Evolutionary conservation across 1,140 invertebrate genomes (phyloP), one percentile per base, ranked within the genome.

Genomic region (Hyles euphorbiae): DNA sequence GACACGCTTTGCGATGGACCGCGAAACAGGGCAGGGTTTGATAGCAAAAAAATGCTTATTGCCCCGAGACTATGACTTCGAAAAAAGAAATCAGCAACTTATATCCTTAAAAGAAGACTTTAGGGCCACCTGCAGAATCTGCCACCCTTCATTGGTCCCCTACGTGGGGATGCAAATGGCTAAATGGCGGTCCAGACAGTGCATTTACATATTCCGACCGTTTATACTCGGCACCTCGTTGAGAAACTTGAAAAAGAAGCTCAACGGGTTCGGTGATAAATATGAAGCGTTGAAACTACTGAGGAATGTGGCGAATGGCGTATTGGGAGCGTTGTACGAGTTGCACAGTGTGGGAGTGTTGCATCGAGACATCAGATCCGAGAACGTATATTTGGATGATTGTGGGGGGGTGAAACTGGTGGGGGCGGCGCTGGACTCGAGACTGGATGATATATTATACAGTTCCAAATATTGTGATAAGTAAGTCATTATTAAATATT

Each of bases 31-130:
- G 3, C 75, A 79, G 10, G 53, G 63, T 5, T 40, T 83, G 2
- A 67, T 87, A 8, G 63, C 75, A 0, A 83, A 83, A 52, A 91
- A 92, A 90, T 72, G 93, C 94, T 68, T 90, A 83, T 70, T 86
- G 3, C 56, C 70, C 2, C 68, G 71, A 0, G 58, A 74, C 2
- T 56, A 62, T 0, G 81, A 88, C 69, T 80, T 80, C 56, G 78
- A 81, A 70, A 77, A 67, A 0, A 49, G 79, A 9, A 79, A 72
- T 47, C 63, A 65, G 7, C 78, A 83, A 49, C 66, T 94, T 9
- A 82, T 80, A 12, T 89, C 88, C 43, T 85, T 95, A 56, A 94
- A 96, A 74, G 92, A 94, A 72, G 95, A 96, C 82, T 74, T 95
- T 9, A 92, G 92, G 78, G 90, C 92, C 52, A 87, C 96, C 36